phyloP scores from a whole-genome alignment of 2,797 vertebrate genomes.

The Lophotriccus pileatus region DNA sequence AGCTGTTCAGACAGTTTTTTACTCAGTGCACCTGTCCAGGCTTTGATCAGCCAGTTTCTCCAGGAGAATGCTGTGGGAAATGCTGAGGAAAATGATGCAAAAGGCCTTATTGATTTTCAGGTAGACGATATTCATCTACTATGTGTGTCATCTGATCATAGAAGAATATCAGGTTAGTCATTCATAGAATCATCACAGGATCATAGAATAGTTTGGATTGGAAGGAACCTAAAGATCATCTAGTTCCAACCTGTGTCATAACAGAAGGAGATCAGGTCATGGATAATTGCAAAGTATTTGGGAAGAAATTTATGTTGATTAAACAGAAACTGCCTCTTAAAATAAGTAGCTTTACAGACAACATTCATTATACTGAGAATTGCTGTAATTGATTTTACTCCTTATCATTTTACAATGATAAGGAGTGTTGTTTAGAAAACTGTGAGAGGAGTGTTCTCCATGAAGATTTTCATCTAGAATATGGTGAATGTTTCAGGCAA shows the following conservation, averaged over 20 bases:
- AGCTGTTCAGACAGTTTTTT: not conserved
- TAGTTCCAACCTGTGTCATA: not conserved
- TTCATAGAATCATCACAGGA: not conserved
- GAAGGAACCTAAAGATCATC: not conserved
- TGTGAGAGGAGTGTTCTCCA: not conserved
- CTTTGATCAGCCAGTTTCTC: not conserved
- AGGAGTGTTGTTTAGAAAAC: not conserved
- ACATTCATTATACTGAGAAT: not conserved
- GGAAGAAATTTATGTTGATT: not conserved
- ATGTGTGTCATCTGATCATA: not conserved
- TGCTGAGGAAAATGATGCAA: not conserved
- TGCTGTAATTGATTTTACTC: not conserved
- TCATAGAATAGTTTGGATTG: not conserved
- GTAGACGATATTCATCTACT: not conserved
- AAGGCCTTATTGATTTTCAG: not conserved
- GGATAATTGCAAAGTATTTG: not conserved
- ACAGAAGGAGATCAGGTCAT: not conserved
- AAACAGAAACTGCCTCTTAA: not conserved
- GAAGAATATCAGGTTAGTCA: not conserved
- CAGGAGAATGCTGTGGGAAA: not conserved
- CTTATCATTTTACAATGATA: no score
- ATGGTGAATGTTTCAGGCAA: not conserved
- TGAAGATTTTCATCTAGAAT: not conserved
- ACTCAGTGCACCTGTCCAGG: not conserved
- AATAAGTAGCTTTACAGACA: not conserved